Conservation (phyloP, 2,888 invertebrate genomes). For the Epiblema foenella region DNA sequence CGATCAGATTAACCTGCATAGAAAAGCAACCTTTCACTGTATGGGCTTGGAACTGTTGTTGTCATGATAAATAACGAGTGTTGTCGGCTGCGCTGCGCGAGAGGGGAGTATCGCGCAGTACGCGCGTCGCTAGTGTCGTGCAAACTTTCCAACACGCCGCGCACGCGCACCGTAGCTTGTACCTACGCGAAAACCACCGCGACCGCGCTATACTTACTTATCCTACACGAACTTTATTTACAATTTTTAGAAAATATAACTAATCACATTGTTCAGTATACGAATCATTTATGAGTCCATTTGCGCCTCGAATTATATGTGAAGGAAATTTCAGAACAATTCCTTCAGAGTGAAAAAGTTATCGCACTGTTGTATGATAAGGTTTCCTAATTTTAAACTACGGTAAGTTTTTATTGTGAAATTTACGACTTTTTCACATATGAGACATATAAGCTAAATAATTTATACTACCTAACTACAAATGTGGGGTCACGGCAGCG, state of each 20-base stretch:
- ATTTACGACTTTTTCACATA: constrained; percentile 30
- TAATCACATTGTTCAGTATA: background rate
- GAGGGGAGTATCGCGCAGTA: constrained; percentile 48
- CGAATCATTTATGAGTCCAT: constrained; percentile 7
- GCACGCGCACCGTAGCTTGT: constrained; percentile 51
- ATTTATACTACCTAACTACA: background rate
- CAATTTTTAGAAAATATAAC: constrained; percentile 28
- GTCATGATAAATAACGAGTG: constrained; percentile 42
- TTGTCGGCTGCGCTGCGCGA: constrained; percentile 48
- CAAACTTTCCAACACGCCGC: constrained; percentile 60
- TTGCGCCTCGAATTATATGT: constrained; percentile 6
- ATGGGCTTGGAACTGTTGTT: constrained; percentile 38
- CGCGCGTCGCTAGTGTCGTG: constrained; percentile 53
- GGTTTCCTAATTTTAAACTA: constrained; percentile 66
- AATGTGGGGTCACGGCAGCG: too few relatives aligned
- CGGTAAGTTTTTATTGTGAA: constrained; percentile 65
- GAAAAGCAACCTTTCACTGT: constrained; percentile 54
- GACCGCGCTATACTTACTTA: constrained; percentile 33
- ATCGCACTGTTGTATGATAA: constrained; percentile 53
- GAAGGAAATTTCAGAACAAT: constrained; percentile 30
- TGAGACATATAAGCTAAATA: background rate
- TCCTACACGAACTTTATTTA: constrained; percentile 40
- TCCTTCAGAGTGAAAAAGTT: constrained; percentile 45
- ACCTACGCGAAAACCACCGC: constrained; percentile 47
- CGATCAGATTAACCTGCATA: constrained; percentile 45